Base-by-base conservation (phyloP, 2,797 vertebrate species). In the Silurus lanzhouensis region DNA sequence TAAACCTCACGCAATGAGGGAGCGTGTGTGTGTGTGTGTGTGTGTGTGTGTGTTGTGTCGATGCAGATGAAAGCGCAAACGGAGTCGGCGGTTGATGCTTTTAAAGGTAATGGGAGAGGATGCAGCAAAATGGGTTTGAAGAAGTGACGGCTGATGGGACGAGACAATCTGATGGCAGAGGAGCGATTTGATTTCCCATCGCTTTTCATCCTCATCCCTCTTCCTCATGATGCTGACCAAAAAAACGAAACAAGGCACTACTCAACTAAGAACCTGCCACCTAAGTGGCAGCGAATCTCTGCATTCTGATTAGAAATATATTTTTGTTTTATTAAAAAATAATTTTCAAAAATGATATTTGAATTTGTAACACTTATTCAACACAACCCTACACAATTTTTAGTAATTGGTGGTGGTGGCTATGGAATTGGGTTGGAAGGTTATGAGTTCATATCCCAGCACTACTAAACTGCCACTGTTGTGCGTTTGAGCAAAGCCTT, bases 41-140 rank as follows among this genome's bases (percentile, higher is more conserved):
- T 63, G 20, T 46, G 22, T 82, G 80, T 82, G 67, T 81, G 67
- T 60, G 58, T 60, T 63, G 20, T 52, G 48, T 52, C 48, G 48
- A 52, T 52, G 48, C 48, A 7, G 48, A 52, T 52, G 48, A 52
- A 52, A 52, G 48, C 60, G 15, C 60, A 86, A 20, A 13, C 84
- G 25, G 82, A 86, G 83, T 84, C 72, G 80, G 81, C 17, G 17
- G 8, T 66, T 72, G 84, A 86, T 86, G 86, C 87, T 89, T 89
- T 89, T 88, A 88, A 84, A 87, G 88, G 84, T 86, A 87, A 88
- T 80, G 79, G 83, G 87, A 89, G 84, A 88, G 83, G 88, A 88
- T 83, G 85, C 87, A 84, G 85, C 70, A 61, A 57, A 46, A 86
- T 86, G 88, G 78, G 7, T 87, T 82, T 87, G 84, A 87, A 88